These are phyloP conservation scores for Sinelater perroti DNA, from an alignment of 2,888 invertebrate species.

Conservation along the genomic window DNA sequence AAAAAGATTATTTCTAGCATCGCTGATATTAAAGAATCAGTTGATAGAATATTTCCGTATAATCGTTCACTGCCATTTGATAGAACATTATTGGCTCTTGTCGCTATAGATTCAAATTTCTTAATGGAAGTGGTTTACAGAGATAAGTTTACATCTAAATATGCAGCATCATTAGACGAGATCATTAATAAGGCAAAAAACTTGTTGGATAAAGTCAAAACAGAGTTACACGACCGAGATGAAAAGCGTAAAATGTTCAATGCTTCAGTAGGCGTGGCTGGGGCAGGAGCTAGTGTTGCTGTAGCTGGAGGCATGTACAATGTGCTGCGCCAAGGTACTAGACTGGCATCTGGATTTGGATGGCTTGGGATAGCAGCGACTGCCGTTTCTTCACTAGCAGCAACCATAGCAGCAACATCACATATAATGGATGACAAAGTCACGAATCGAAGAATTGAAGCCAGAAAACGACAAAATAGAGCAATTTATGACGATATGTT, in stretches of 20 bases:
- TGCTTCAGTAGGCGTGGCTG: background rate
- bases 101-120: background rate
- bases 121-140: conserved; percentile 2
- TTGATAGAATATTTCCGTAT: background rate
- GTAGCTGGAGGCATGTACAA: background rate
- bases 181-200: background rate
- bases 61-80: background rate
- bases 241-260: background rate
- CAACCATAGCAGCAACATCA: conserved; percentile 5
- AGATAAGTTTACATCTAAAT: background rate
- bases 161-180: background rate
- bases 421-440: background rate
- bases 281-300: background rate
- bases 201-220: background rate
- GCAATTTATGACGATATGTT: background rate
- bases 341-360: background rate
- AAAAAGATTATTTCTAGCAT: background rate
- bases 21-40: background rate
- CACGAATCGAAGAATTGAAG: background rate
- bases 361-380: background rate
- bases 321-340: background rate
- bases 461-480: background rate
- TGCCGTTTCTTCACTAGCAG: background rate
- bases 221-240: background rate
- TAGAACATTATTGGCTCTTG: background rate